Conservation (phyloP, 2,888 invertebrate genomes). For the Thymelicus lineola region DNA sequence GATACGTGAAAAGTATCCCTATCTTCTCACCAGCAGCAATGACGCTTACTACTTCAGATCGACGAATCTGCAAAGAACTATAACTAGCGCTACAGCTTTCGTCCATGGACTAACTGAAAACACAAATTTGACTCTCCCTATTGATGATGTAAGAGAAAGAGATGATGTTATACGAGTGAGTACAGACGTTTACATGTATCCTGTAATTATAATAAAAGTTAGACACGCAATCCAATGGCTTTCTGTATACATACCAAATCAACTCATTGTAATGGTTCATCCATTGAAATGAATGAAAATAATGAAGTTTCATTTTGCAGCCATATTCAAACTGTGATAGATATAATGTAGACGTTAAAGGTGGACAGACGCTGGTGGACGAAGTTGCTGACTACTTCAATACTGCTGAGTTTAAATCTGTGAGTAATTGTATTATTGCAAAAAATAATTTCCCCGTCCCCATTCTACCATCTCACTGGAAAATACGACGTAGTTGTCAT, state of each 20-base stretch:
- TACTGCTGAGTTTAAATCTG: slow-evolving; percentile 55
- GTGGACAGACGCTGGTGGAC: slow-evolving; percentile 52
- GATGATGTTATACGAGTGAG: slow-evolving; percentile 72
- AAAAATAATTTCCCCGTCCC: too few relatives aligned
- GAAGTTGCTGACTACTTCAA: slow-evolving; percentile 57
- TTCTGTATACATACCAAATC: not conserved
- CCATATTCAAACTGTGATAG: slow-evolving; percentile 78
- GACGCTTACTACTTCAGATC: slow-evolving; percentile 85
- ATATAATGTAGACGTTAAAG: slow-evolving; percentile 71
- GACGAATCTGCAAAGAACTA: slow-evolving; percentile 85
- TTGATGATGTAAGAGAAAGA: slow-evolving; percentile 54
- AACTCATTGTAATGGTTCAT: not conserved
- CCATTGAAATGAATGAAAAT: not conserved
- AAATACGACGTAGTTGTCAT: too few relatives aligned
- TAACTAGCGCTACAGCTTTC: slow-evolving; percentile 86
- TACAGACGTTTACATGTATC: slow-evolving; percentile 11
- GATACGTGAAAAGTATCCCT: slow-evolving; percentile 60
- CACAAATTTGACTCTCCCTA: slow-evolving; percentile 52
- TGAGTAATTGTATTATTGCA: slow-evolving; percentile 47
- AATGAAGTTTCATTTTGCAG: slow-evolving; percentile 50
- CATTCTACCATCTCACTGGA: too few relatives aligned
- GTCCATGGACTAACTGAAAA: slow-evolving; percentile 79
- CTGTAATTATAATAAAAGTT: too few relatives aligned
- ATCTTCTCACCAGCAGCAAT: slow-evolving; percentile 73
- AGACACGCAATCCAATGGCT: too few relatives aligned